phyloP scores from a whole-genome alignment of 2,797 vertebrate species.

The Paramormyrops hopkinsi region DNA sequence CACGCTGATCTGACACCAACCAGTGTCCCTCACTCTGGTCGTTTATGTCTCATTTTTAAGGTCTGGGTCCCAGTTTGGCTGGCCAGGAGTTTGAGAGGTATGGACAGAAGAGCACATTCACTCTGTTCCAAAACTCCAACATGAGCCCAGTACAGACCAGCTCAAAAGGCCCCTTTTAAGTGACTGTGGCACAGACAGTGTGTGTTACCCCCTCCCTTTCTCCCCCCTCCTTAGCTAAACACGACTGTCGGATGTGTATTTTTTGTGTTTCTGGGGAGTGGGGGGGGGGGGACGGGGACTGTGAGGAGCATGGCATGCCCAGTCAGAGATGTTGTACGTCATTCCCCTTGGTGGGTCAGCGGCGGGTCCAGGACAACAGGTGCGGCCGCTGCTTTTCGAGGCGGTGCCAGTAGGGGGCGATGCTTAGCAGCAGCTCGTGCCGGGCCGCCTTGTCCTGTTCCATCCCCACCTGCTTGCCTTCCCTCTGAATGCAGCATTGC shows the following conservation, averaged over 20 bases:
- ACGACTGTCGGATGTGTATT: background rate
- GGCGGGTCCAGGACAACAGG: background rate
- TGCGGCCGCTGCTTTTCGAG: background rate
- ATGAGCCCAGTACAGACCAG: conserved; percentile 42
- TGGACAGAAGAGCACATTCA: conserved; percentile 43
- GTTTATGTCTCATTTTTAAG: conserved; percentile 50
- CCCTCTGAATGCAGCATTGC: background rate
- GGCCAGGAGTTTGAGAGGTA: conserved; percentile 47
- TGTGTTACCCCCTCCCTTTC: background rate
- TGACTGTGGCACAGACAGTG: conserved; percentile 27
- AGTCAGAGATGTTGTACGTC: conserved; percentile 6
- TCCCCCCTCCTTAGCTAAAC: background rate
- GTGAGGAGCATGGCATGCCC: conserved; percentile 24
- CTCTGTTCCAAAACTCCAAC: conserved; percentile 45
- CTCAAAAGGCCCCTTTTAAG: conserved; percentile 38
- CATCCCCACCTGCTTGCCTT: background rate
- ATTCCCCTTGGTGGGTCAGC: background rate
- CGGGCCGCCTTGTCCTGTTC: background rate
- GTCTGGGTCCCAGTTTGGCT: conserved; percentile 47
- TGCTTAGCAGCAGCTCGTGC: background rate
- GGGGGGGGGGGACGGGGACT: background rate
- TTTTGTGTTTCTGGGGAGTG: background rate
- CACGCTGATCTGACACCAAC: conserved; percentile 38
- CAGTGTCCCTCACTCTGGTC: conserved; percentile 42
- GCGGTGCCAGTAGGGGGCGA: conserved; percentile 13